Evolutionary conservation across 1,140 invertebrate genomes (phyloP), one percentile per base, ranked within the genome.

Genomic region (Holcopasites calliopsidis): DNA sequence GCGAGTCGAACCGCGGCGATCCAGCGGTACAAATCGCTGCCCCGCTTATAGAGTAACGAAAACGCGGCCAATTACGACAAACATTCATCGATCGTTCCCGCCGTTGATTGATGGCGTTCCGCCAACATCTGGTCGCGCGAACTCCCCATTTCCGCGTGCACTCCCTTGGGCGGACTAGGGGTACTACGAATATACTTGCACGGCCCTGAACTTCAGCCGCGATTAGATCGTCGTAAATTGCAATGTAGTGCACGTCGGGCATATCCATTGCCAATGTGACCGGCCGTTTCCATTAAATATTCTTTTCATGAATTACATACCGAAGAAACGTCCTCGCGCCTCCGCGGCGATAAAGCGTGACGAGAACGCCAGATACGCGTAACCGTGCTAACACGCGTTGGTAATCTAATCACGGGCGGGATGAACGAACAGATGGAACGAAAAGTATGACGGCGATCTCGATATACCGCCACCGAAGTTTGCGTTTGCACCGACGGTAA

Each of bases 271-370:
- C 73, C 80, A 85, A 82, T 86, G 81, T 69, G 44, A 13, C 70
- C 80, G 82, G 79, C 77, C 75, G 65, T 77, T 79, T 88, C 77
- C 86, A 89, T 89, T 87, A 85, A 87, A 88, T 88, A 89, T 90
- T 88, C 87, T 86, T 87, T 86, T 86, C 87, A 86, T 87, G 86
- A 88, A 85, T 87, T 86, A 83, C 87, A 86, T 86, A 84, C 76
- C 75, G 74, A 82, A 78, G 85, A 83, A 80, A 81, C 84, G 77
- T 86, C 77, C 81, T 87, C 83, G 83, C 74, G 76, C 83, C 77
- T 79, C 72, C 74, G 62, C 64, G 57, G 72, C 80, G 72, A 82
- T 72, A 77, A 83, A 80, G 82, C 82, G 82, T 84, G 82, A 84
- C 81, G 78, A 71, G 82, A 84, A 84, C 77, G 23, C 77, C 33